Evolutionary conservation across 1,140 invertebrate genomes (phyloP).

Genomic region (Eumeta japonica): DNA sequence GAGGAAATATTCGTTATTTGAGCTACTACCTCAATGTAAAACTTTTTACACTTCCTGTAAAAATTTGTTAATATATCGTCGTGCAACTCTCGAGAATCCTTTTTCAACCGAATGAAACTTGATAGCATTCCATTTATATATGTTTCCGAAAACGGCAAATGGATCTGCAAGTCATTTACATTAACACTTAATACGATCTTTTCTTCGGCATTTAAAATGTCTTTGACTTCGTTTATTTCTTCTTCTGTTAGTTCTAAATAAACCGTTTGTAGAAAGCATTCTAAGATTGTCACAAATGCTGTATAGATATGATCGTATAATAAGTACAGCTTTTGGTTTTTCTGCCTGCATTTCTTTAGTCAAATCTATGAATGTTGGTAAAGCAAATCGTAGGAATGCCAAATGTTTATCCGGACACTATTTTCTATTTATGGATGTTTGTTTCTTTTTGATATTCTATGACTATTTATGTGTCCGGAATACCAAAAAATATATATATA

Average conservation of each 20-base stretch:
- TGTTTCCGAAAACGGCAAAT: conserved; percentile 10
- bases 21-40: conserved; percentile 13
- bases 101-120: conserved; percentile 6
- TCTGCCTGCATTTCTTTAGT: conserved; percentile 33
- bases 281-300: conserved; percentile 14
- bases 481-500: no score
- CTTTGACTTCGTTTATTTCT: conserved; percentile 11
- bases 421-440: no score
- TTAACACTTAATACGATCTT: conserved; percentile 14
- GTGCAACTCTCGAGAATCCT: no score
- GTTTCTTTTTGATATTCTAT: no score
- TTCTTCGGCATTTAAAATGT: conserved; percentile 4
- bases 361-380: conserved; percentile 20
- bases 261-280: no score
- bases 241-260: conserved; percentile 15
- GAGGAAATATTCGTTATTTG: conserved; percentile 14
- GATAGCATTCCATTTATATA: conserved; percentile 12
- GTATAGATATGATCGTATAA: conserved; percentile 14
- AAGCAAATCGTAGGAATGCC: conserved; percentile 22
- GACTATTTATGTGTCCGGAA: no score
- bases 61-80: no score
- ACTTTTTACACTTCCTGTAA: conserved; percentile 7
- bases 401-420: no score
- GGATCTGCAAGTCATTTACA: no score
- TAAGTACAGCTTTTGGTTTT: conserved; percentile 19